These are phyloP conservation scores for Stichodactyla helianthus DNA, from an alignment of 64 coral and sea anemone genomes.

Conservation along the genomic window DNA sequence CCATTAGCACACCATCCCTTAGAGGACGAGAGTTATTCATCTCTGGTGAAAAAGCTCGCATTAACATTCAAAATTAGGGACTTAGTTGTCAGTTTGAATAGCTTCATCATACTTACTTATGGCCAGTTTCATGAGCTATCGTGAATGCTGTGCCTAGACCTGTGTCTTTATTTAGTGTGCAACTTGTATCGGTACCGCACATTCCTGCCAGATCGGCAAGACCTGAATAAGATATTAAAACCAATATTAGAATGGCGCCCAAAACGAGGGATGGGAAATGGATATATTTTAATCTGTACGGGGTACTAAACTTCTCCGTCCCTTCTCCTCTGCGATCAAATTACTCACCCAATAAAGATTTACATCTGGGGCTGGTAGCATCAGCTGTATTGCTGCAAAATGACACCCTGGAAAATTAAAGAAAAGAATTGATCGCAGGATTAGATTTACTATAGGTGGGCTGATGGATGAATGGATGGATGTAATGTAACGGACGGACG, in stretches of 20 bases:
- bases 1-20: too few species aligned
- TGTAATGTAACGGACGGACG: too few species aligned
- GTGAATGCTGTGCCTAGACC: conserved; percentile 61
- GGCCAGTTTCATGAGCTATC: conserved; percentile 57
- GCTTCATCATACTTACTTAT: conserved; percentile 29
- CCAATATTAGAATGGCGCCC: too few species aligned
- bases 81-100: background rate
- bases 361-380: background rate
- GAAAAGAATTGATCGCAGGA: background rate
- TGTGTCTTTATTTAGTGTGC: conserved; percentile 36
- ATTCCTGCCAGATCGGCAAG: conserved; percentile 51
- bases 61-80: too few species aligned
- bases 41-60: too few species aligned
- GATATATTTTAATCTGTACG: background rate
- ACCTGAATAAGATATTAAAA: background rate
- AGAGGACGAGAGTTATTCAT: too few species aligned
- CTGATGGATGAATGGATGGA: too few species aligned
- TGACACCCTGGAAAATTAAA: background rate
- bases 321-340: background rate
- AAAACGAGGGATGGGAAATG: too few species aligned
- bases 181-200: conserved; percentile 40
- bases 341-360: conserved; percentile 2
- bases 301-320: background rate
- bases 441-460: background rate
- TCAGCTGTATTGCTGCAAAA: background rate